Base-by-base conservation (phyloP, 2,888 invertebrate genomes). In the Pseudanteris insignis region DNA sequence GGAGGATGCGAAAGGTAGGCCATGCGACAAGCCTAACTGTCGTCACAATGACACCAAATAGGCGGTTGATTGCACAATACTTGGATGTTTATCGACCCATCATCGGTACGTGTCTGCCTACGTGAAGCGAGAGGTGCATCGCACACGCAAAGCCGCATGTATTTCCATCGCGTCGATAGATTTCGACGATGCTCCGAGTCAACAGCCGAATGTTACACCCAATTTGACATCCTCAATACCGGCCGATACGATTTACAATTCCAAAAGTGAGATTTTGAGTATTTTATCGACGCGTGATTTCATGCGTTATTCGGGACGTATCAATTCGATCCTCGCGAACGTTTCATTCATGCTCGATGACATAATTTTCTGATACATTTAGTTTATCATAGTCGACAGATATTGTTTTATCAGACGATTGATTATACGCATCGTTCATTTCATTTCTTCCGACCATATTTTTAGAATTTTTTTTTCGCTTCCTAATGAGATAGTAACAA, bases 41-140 rank as follows among this genome's bases (percentile, higher is more conserved):
- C 71, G 72, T 69, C 67, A 78, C 77, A 78, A 78, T 78, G 78
- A 77, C 76, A 78, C 77, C 77, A 78, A 78, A 78, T 77, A 78
- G 76, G 76, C 76, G 77, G 78, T 78, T 78, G 78, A 78, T 78
- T 78, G 78, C 78, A 78, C 78, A 78, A 78, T 78, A 75, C 74
- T 70, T 69, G 67, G 72, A 73, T 78, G 77, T 77, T 76, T 78
- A 78, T 78, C 78, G 77, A 77, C 70, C 76, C 76, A 78, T 78
- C 77, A 76, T 76, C 75, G 77, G 73, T 73, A 73, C 72, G 65
- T 64, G 66, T 63, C 62, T 63, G 29, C 48, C 57, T 53, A 46
- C 33, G 18, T 18, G n/a, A n/a, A 18, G 18, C 40, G 32, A 29
- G 38, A 63, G 62, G 51, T 58, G 62, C 62, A 57, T 55, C 40